Percentiles rank a stretch among this genome's conserved stretches.
Evolutionary conservation across 2,113 vertebrate species (phyloP).

Genomic region (Hemiprocne comata): DNA sequence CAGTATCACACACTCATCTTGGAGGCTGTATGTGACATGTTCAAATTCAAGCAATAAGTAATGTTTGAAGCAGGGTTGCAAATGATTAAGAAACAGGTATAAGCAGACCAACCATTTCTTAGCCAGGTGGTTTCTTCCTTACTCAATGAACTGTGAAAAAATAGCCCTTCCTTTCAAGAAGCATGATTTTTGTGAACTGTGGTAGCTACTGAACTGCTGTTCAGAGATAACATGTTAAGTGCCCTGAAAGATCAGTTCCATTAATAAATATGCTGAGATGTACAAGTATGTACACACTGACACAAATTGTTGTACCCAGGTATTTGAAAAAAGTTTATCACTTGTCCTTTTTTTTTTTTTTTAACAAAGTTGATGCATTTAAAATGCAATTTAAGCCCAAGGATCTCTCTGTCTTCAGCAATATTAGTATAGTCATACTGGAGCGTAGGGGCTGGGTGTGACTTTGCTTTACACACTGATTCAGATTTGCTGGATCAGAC

Average conservation of each 20-base stretch:
- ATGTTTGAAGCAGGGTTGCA: neutral
- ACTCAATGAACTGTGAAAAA: neutral
- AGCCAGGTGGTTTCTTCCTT: neutral
- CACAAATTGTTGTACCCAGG: neutral
- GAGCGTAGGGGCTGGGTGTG: neutral
- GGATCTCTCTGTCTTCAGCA: neutral
- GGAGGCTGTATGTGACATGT: neutral
- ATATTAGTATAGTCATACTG: neutral
- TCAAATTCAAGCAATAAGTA: neutral
- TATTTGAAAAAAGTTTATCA: neutral
- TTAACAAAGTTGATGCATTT: neutral
- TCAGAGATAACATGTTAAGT: neutral
- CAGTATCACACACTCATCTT: neutral
- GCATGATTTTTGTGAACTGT: neutral
- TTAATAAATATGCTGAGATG: neutral
- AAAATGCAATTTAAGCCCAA: neutral
- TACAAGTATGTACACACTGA: neutral
- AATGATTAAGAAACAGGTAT: neutral
- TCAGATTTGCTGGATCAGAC: neutral
- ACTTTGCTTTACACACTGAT: neutral
- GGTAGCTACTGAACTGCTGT: neutral
- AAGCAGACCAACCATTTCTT: neutral
- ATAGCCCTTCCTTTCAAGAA: neutral
- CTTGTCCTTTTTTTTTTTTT: neutral
- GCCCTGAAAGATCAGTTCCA: neutral